Evolutionary conservation across 2,113 vertebrate species (phyloP).

Genomic region (zebrafish (Danio rerio)): DNA sequence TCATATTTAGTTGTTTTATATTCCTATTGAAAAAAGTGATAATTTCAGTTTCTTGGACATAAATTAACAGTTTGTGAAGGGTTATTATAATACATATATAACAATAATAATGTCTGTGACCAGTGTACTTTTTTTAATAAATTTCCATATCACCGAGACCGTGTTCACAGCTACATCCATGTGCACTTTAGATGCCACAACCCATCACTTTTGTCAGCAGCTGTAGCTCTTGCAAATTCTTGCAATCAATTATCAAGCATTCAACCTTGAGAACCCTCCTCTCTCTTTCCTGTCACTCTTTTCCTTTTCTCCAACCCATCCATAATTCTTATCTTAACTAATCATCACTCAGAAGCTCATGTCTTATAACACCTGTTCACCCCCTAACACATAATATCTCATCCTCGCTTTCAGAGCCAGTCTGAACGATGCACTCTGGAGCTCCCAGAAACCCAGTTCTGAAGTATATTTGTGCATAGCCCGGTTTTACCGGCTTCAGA

Average conservation of each 20-base stretch:
- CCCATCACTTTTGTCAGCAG: not conserved
- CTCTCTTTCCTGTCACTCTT: slow-evolving; percentile 35
- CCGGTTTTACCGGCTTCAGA: not conserved
- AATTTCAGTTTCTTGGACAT: not conserved
- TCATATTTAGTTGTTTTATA: too few species aligned
- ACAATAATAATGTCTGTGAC: not conserved
- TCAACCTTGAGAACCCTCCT: not conserved
- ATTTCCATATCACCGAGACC: not conserved
- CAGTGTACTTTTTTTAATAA: not conserved
- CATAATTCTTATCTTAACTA: slow-evolving; percentile 55
- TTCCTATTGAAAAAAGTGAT: too few species aligned
- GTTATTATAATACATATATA: not conserved
- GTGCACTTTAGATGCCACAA: not conserved
- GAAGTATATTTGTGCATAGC: not conserved
- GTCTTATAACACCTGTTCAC: slow-evolving; percentile 59
- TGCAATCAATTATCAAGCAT: slow-evolving; percentile 1
- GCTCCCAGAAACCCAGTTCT: slow-evolving; percentile 1
- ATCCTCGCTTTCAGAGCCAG: slow-evolving; percentile 41
- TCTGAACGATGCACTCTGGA: slow-evolving; percentile 6
- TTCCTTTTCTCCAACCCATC: slow-evolving; percentile 44
- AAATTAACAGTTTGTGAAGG: not conserved
- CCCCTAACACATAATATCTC: slow-evolving; percentile 56
- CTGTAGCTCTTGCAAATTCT: slow-evolving; percentile 16
- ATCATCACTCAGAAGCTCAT: slow-evolving; percentile 54
- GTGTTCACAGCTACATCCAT: not conserved